Base-by-base conservation (phyloP, 2,888 invertebrate genomes). In the Andricus curvator region DNA sequence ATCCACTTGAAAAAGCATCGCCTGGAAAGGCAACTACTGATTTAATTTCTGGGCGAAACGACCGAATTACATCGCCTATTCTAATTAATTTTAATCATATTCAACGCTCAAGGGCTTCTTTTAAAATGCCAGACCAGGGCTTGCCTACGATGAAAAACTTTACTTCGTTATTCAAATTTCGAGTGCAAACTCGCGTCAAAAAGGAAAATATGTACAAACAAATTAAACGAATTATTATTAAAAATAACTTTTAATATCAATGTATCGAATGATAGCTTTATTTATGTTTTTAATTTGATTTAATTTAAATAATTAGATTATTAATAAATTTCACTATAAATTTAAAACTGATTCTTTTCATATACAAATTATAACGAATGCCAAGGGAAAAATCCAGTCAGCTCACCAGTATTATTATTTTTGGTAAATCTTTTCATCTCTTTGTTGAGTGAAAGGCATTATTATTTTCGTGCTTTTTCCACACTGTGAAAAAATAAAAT, bases 81-180 rank as follows among this genome's bases (percentile, higher is more conserved):
- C 62, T 62, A 62, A 62, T 62, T 70, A 29, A 70, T 51, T 70
- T 51, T 51, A 70, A 70, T 70, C n/a, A n/a, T 37, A 67, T 67
- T 67, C 33, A 67, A 37, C 41, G n/a, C 37, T 37, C 41, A 33
- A 22, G 41, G 62, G 62, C 15, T 25, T 62, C 62, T 67, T 67
- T 22, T 20, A 41, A 37, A 37, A 37, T n/a, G 20, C 29, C 33
- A 20, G 3, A 8, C 20, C 9, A 37, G 41, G n/a, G 13, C 20
- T 41, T 41, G 20, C 33, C 62, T 15, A 25, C 0, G 25, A 25
- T 25, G 25, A 25, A 62, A 62, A 62, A 22, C 6, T 13, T 62
- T 13, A 62, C 15, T 25, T 62, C 6, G 15, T 62, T 62, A 62
- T 62, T 25, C 25, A 13, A 62, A 62, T 62, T 62, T 62, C 1